A percentile compares a stretch with the other conserved stretches of the same genome.
These are phyloP conservation scores for Saccopteryx bilineata DNA, from an alignment of 2,113 vertebrate genomes.

Conservation along the genomic window DNA sequence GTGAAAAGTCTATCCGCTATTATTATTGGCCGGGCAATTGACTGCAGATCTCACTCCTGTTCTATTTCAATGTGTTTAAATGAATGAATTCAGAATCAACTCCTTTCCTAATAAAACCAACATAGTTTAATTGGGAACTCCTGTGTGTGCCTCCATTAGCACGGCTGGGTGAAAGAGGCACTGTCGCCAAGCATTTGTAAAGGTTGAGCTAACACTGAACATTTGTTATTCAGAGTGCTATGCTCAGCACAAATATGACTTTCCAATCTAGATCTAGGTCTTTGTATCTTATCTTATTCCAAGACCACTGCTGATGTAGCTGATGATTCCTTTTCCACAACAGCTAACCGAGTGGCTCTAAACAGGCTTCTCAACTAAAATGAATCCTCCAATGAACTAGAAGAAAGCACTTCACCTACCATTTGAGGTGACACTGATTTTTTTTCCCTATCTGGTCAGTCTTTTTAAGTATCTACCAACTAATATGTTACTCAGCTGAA, in stretches of 20 bases:
- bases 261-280: constrained; percentile 58
- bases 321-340: constrained; percentile 47
- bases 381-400: constrained; percentile 28
- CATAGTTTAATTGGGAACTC: constrained; percentile 69
- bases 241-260: constrained; percentile 65
- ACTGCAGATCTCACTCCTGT: constrained; percentile 69
- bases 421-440: constrained; percentile 17
- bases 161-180: neutral
- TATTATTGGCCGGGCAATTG: constrained; percentile 71
- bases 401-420: constrained; percentile 49
- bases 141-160: constrained; percentile 32
- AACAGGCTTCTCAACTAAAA: constrained; percentile 49
- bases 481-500: neutral
- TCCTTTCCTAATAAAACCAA: constrained; percentile 77
- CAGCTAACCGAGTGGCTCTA: constrained; percentile 12
- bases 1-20: constrained; percentile 77
- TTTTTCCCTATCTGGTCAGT: constrained; percentile 14
- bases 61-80: constrained; percentile 80
- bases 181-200: constrained; percentile 37
- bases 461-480: neutral
- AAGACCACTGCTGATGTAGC: constrained; percentile 17
- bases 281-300: constrained; percentile 65
- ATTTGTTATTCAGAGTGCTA: constrained; percentile 54
- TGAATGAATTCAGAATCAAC: constrained; percentile 82
- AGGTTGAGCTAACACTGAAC: constrained; percentile 64